A percentile compares a stretch with the other conserved stretches of the same genome.
Conservation (phyloP, 2,797 vertebrate species). For the Hypotaenidia okinawae region DNA sequence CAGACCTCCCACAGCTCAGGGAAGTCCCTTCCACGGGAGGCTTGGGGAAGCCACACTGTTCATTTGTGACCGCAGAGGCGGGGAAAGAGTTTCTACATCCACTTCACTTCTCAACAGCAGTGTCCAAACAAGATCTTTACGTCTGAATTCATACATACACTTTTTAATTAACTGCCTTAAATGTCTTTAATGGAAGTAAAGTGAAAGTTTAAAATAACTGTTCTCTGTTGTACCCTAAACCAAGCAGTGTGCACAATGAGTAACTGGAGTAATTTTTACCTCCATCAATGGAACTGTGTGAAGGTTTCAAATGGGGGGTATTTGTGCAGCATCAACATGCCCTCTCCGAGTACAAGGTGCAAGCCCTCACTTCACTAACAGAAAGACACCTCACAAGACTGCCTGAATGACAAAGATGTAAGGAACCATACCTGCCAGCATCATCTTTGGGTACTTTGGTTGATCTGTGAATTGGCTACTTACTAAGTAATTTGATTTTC, state of each 20-base stretch:
- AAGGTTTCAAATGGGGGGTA: background rate
- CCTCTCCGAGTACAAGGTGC: background rate
- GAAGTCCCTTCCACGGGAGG: background rate
- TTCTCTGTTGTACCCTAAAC: no score
- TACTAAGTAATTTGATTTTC: background rate
- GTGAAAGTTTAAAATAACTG: background rate
- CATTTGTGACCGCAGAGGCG: rapidly evolving
- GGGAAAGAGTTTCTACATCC: background rate
- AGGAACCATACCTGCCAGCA: background rate
- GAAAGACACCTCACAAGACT: background rate
- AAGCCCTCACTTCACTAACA: background rate
- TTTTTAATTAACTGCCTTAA: background rate
- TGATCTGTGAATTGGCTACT: background rate
- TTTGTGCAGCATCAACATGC: background rate
- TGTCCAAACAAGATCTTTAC: background rate
- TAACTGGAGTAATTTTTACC: background rate
- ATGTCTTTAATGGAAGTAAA: background rate
- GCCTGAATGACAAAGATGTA: background rate
- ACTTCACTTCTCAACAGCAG: background rate
- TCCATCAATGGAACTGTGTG: background rate
- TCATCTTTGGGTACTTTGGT: background rate
- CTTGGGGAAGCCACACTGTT: background rate
- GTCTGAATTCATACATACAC: background rate
- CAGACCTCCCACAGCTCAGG: background rate
- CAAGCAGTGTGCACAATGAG: background rate